These are phyloP conservation scores for Perizoma flavofasciatum DNA, from an alignment of 2,888 invertebrate species.

Conservation along the genomic window DNA sequence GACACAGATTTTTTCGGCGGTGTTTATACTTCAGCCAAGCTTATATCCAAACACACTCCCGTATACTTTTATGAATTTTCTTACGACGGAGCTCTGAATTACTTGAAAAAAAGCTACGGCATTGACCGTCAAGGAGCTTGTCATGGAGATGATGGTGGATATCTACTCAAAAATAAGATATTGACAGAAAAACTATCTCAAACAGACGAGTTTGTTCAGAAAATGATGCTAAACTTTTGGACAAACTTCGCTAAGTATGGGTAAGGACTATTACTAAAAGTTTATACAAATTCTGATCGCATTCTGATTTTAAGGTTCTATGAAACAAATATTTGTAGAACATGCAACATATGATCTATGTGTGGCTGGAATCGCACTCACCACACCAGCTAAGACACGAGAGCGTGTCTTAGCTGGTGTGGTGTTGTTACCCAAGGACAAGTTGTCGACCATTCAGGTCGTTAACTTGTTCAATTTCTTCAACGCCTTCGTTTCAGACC, in stretches of 20 bases:
- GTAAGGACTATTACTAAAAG: conserved; percentile 50
- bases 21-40: conserved; percentile 57
- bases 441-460: no score
- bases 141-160: conserved; percentile 85
- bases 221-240: conserved; percentile 83
- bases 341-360: no score
- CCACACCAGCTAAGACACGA: no score
- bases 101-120: conserved; percentile 70
- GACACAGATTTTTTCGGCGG: conserved; percentile 78
- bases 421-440: no score
- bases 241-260: conserved; percentile 85
- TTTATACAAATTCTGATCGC: no score
- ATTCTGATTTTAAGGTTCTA: not conserved
- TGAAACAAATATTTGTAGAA: no score
- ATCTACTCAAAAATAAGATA: conserved; percentile 73
- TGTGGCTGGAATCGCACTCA: no score
- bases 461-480: no score
- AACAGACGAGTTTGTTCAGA: conserved; percentile 63
- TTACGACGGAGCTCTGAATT: conserved; percentile 81
- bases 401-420: no score
- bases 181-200: conserved; percentile 51
- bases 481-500: no score
- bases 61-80: conserved; percentile 84
- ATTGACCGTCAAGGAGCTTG: conserved; percentile 78
- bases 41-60: conserved; percentile 67